A percentile compares a stretch with the other conserved stretches of the same genome.
Conservation (phyloP, 2,797 vertebrate species). For the Hoplostethus atlanticus region DNA sequence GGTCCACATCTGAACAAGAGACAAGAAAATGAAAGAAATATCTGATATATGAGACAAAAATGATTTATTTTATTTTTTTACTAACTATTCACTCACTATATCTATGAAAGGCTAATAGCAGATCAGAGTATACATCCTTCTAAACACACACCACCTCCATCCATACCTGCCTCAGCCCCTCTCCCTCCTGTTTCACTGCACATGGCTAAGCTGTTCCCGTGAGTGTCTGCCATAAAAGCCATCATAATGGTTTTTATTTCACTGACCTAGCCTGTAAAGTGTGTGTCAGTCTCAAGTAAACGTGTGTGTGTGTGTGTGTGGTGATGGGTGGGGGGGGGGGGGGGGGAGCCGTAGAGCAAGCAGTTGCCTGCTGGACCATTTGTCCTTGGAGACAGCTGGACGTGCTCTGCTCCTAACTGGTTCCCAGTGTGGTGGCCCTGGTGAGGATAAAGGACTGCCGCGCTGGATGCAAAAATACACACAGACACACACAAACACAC, state of each 20-base stretch:
- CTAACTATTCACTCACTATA: background rate
- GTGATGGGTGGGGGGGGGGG: background rate
- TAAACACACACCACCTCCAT: slow-evolving; percentile 12
- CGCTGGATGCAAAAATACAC: slow-evolving; percentile 11
- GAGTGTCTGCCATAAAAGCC: slow-evolving; percentile 28
- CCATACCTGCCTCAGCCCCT: slow-evolving; percentile 47
- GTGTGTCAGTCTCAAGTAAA: slow-evolving; percentile 47
- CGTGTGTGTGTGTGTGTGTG: background rate
- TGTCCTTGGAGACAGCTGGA: slow-evolving; percentile 84
- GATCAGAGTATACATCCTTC: too few relatives aligned
- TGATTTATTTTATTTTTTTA: too few relatives aligned
- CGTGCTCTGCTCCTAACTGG: slow-evolving; percentile 69
- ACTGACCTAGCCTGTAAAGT: slow-evolving; percentile 36
- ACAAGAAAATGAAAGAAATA: too few relatives aligned
- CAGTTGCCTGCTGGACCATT: slow-evolving; percentile 83
- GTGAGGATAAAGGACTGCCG: slow-evolving; percentile 30
- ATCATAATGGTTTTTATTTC: slow-evolving; percentile 44
- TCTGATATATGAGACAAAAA: too few relatives aligned
- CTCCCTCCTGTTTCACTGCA: slow-evolving; percentile 28
- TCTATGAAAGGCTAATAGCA: slow-evolving; percentile 1
- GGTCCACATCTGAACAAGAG: too few relatives aligned
- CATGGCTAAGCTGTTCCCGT: background rate
- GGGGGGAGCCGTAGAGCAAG: slow-evolving; percentile 31
- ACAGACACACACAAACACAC: background rate
- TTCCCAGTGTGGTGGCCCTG: slow-evolving; percentile 71